Conservation (phyloP, 2,113 vertebrate genomes). For the Pelvicachromis taeniatus region DNA sequence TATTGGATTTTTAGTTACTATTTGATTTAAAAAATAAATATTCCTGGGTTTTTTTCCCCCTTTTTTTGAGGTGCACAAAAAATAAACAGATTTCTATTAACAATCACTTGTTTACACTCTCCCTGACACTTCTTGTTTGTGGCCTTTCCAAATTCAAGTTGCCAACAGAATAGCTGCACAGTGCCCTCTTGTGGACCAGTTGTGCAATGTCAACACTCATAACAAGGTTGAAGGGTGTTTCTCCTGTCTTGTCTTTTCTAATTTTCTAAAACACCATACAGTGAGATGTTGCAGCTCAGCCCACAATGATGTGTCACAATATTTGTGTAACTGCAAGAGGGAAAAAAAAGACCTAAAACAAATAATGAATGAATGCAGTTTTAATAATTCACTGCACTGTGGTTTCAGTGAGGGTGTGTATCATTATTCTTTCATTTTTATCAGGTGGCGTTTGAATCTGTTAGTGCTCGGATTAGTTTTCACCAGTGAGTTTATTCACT, state of each 20-base stretch:
- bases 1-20: accelerated
- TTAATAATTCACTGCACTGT: background rate
- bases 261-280: background rate
- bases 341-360: no score
- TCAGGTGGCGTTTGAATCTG: background rate
- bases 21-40: background rate
- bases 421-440: background rate
- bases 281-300: background rate
- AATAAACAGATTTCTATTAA: background rate
- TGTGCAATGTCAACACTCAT: background rate
- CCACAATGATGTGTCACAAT: accelerated
- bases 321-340: background rate
- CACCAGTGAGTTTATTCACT: no score
- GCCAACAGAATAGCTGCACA: accelerated
- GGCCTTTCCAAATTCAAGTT: background rate
- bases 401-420: background rate
- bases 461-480: background rate
- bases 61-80: background rate
- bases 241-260: accelerated
- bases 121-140: accelerated
- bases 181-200: background rate
- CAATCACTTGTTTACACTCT: background rate
- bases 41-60: background rate
- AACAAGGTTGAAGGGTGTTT: no score
- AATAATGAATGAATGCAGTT: no score